Conservation (phyloP, 2,888 invertebrate genomes). For the Pardosa pseudoannulata region DNA sequence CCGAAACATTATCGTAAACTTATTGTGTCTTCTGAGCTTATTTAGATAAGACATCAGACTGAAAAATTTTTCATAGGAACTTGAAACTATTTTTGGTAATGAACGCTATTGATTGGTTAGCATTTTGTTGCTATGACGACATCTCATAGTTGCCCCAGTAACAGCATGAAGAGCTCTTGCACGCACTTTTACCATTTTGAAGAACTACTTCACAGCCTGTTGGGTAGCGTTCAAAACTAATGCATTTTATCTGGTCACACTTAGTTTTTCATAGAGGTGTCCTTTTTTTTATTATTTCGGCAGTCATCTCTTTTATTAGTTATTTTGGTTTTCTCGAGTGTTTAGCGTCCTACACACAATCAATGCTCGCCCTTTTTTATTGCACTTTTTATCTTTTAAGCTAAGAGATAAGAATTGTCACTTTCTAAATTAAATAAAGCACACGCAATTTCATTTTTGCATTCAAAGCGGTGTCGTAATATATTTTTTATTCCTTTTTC, state of each 20-base stretch:
- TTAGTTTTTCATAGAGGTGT: not conserved
- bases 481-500: no score
- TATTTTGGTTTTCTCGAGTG: not conserved
- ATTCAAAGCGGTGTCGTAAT: no score
- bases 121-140: conserved; percentile 62
- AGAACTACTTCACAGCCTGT: conserved; percentile 52
- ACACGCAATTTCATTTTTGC: no score
- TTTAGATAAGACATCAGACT: conserved; percentile 21
- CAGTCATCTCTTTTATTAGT: not conserved
- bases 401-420: not conserved
- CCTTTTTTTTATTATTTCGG: not conserved
- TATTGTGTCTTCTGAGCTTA: conserved; percentile 9
- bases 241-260: conserved; percentile 44
- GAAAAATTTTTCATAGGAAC: conserved; percentile 38
- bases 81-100: conserved; percentile 65
- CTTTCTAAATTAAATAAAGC: not conserved
- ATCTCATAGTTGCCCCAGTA: conserved; percentile 65
- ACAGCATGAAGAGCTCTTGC: conserved; percentile 61
- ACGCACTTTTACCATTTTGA: conserved; percentile 43
- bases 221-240: conserved; percentile 30
- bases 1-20: conserved; percentile 25
- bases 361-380: not conserved
- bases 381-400: not conserved
- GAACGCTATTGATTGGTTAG: conserved; percentile 66
- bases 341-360: not conserved